These are phyloP conservation scores for Lota lota DNA, from an alignment of 2,113 vertebrate species.

Conservation along the genomic window DNA sequence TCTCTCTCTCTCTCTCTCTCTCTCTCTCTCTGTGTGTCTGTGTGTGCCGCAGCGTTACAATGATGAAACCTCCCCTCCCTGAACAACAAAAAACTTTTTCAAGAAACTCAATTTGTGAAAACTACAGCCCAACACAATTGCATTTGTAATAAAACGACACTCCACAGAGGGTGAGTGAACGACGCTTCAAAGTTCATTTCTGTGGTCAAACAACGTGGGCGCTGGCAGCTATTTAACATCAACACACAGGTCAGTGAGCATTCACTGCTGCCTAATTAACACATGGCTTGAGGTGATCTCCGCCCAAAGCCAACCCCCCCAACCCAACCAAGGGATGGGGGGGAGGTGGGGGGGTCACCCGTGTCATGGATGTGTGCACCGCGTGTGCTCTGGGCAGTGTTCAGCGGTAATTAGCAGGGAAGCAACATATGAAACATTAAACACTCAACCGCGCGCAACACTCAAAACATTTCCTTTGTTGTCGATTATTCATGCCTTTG, in stretches of 20 bases:
- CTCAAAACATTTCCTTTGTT: conserved; percentile 99
- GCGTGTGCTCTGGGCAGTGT: background rate
- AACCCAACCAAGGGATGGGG: conserved; percentile 85
- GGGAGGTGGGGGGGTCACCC: conserved; percentile 8
- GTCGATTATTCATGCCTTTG: conserved; percentile 99
- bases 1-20: too few species aligned
- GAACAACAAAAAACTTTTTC: background rate
- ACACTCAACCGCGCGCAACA: conserved; percentile 90
- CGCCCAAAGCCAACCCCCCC: conserved; percentile 70
- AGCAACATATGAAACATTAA: conserved; percentile 96
- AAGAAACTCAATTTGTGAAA: background rate
- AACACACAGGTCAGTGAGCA: conserved; percentile 84
- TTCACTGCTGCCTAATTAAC: conserved; percentile 88
- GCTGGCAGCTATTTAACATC: conserved; percentile 80
- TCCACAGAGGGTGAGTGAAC: too few species aligned
- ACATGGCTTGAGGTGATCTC: conserved; percentile 83
- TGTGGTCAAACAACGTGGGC: conserved; percentile 88
- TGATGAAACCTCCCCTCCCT: background rate
- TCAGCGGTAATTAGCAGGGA: conserved; percentile 89
- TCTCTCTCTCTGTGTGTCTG: too few species aligned
- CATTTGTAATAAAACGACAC: too few species aligned
- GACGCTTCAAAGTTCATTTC: too few species aligned
- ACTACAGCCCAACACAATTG: background rate
- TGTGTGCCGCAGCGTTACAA: too few species aligned
- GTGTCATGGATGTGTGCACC: background rate